Evolutionary conservation across 1,140 invertebrate species (phyloP), one percentile per base, ranked within the genome.

Genomic region (Bombus confusus): DNA sequence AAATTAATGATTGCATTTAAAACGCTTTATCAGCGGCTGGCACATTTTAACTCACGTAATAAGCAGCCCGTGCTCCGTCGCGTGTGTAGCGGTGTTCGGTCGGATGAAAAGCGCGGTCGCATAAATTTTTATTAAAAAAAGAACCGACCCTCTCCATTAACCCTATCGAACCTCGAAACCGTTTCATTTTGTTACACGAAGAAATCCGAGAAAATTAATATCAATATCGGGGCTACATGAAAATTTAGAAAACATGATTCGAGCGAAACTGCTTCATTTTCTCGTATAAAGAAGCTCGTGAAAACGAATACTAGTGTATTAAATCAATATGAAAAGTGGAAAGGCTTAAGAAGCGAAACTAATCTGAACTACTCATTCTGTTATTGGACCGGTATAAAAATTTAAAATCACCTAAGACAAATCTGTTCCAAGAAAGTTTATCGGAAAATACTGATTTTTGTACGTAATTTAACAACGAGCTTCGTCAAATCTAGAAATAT

Each of bases 1-100:
- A 87, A 86, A 91, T 92, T 92, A 89, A 92, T 90, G 90, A 93
- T 93, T 88, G 88, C 87, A 90, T 89, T 92, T 90, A 87, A 92
- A 91, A 92, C 80, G 85, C 85, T 91, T 91, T 90, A 91, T 92
- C 90, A 89, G 85, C 77, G 66, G 43, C 74, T 69, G 88, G 77
- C 83, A 88, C 86, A 83, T 88, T 90, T 90, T 88, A 81, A 86
- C 80, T 86, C 83, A 71, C 77, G 71, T 86, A 88, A 90, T 85
- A 88, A 87, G 83, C 87, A 69, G 52, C 52, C 75, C 72, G 25
- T 72, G 68, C 22, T 13, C 59, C 66, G 39, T 71, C 62, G 79
- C 64, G 37, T 78, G 52, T 78, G 22, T 66, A 34, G 28, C 59
- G 9, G 59, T 31, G n/a, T 81, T 80, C 47, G 28, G 31, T 78